Base-by-base conservation (phyloP, 1,140 invertebrate genomes). In the Tribolium madens region DNA sequence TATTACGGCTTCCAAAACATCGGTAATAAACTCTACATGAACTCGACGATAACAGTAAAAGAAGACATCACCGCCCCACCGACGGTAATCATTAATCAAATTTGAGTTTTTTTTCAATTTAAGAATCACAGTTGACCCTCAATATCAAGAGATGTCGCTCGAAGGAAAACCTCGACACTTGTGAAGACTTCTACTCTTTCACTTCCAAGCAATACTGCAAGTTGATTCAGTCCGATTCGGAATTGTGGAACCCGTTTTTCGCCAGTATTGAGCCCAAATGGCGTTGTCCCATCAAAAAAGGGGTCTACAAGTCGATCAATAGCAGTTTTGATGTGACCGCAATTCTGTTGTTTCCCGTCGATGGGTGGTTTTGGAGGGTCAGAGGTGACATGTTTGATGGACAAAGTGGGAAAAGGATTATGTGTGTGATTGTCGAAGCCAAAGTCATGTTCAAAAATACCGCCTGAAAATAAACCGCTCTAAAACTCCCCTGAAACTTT, bases 121-220 rank as follows among this genome's bases (percentile, higher is more conserved):
- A 26, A 26, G 6, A 26, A 26, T 4, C 6, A 3, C 48, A 77
- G 76, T 7, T 74, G 68, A 31, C 60, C 5, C 21, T 74, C 0
- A 13, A 14, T 1, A 77, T 77, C 10, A 64, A 69, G 17, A 26
- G 76, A 7, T 77, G 76, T 36, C 18, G 50, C 9, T 57, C 57
- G 0, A 73, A 33, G 21, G 76, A 77, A 42, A 77, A 77, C 69
- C 71, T 50, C 14, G 76, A 77, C 42, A 77, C 76, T 53, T 77
- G 76, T 21, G 76, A 77, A 15, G 57, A 77, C 52, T 77, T 77
- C 46, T 57, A 77, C 46, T 18, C 46, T 0, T 77, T 70, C 21
- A 68, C 26, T 9, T 53, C 76, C n/a, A 72, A 77, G 6, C 17
- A 77, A 13, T 77, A 77, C 26, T 77, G 76, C 17, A 53, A 57